These are phyloP conservation scores for Dendrocopos noguchii DNA, from an alignment of 2,113 vertebrate species.

Conservation along the genomic window DNA sequence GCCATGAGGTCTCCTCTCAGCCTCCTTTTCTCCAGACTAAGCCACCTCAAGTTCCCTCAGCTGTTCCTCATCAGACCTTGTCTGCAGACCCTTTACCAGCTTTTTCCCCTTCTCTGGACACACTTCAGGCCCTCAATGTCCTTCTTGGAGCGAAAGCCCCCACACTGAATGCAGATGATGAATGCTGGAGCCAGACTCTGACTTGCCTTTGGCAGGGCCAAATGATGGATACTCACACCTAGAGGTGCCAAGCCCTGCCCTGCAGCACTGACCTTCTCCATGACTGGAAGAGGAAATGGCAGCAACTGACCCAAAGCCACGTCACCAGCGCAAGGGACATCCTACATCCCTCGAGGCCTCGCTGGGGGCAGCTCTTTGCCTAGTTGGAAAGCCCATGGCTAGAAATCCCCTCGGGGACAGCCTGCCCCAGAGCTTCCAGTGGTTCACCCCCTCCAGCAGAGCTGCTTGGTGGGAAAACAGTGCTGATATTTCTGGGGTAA, in stretches of 20 bases:
- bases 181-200: not conserved
- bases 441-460: not conserved
- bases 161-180: not conserved
- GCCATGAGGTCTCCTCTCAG: too few relatives aligned
- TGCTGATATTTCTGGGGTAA: not conserved
- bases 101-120: too few relatives aligned
- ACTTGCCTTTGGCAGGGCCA: not conserved
- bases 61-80: too few relatives aligned
- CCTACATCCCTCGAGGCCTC: not conserved
- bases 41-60: too few relatives aligned
- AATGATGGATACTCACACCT: fast-evolving
- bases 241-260: not conserved
- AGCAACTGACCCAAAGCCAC: not conserved
- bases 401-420: not conserved
- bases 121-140: too few relatives aligned
- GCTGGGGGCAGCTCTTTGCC: fast-evolving
- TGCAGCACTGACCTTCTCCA: not conserved
- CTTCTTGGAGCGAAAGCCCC: too few relatives aligned
- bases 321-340: fast-evolving
- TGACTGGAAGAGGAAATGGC: not conserved
- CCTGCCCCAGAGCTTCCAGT: not conserved
- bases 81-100: too few relatives aligned
- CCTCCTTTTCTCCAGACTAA: too few relatives aligned
- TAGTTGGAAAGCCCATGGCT: not conserved
- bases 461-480: not conserved